Conservation (phyloP, 2,797 vertebrate species). For the Argentina silus region DNA sequence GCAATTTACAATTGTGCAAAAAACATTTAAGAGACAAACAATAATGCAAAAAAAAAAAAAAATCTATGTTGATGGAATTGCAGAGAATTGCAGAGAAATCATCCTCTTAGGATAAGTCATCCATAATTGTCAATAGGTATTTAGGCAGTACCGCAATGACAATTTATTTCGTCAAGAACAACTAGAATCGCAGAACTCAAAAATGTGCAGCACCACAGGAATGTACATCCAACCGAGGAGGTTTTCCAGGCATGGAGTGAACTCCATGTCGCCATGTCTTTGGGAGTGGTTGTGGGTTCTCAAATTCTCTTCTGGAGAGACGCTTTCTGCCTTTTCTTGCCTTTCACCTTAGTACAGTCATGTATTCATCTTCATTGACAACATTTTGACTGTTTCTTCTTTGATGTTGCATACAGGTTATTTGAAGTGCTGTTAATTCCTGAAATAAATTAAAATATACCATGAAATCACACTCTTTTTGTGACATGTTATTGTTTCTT, state of each 20-base stretch:
- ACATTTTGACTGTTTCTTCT: conserved; percentile 87
- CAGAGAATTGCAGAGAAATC: not conserved
- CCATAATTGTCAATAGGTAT: conserved; percentile 36
- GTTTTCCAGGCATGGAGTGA: conserved; percentile 58
- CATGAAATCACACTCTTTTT: not conserved
- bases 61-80: not conserved
- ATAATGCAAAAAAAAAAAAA: not conserved
- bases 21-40: not conserved
- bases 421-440: conserved; percentile 86
- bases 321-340: conserved; percentile 15
- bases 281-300: conserved; percentile 27
- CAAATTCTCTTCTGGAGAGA: conserved; percentile 31
- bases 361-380: conserved; percentile 78
- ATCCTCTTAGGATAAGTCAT: not conserved
- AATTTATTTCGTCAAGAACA: not conserved
- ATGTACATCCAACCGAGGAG: conserved; percentile 53
- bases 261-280: conserved; percentile 48
- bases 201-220: conserved; percentile 51
- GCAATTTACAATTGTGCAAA: not conserved
- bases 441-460: conserved; percentile 53
- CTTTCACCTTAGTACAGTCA: conserved; percentile 31
- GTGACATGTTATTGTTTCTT: no score
- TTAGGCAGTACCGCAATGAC: conserved; percentile 20
- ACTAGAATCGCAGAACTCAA: conserved; percentile 8
- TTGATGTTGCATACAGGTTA: conserved; percentile 76